A percentile compares a stretch with the other conserved stretches of the same genome.
phyloP scores from a whole-genome alignment of 35 echinoderm and acorn worm genomes.

The Ophioderma brevispina region DNA sequence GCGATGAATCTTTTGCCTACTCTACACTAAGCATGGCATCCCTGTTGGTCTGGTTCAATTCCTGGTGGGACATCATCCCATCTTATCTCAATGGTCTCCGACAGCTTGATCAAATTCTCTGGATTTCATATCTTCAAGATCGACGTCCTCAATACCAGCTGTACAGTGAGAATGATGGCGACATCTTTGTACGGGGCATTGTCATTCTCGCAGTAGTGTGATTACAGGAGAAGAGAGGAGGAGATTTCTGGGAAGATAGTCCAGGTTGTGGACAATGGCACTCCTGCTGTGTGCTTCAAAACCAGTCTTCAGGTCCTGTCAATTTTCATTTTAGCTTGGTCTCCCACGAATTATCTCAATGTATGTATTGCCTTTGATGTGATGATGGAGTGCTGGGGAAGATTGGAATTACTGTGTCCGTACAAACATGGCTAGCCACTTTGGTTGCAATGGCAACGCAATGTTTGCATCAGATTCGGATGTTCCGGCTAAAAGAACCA shows the following conservation, averaged over 20 bases:
- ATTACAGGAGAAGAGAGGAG: no score
- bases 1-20: no score
- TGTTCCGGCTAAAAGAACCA: not conserved
- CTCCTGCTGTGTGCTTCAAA: not conserved
- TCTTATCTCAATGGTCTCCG: not conserved
- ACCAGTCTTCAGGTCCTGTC: not conserved
- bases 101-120: not conserved
- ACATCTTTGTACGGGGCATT: slow-evolving; percentile 74
- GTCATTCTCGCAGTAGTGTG: slow-evolving; percentile 84
- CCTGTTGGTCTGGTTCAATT: not conserved
- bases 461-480: not conserved
- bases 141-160: not conserved
- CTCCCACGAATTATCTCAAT: not conserved
- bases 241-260: slow-evolving; percentile 66
- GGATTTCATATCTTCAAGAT: not conserved
- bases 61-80: slow-evolving; percentile 69
- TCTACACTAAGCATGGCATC: no score
- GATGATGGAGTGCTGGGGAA: not conserved
- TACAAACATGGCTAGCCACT: not conserved
- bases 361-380: not conserved
- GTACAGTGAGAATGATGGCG: slow-evolving; percentile 48
- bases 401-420: not conserved
- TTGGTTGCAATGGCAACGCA: not conserved
- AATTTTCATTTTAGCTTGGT: not conserved
- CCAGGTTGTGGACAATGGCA: slow-evolving; percentile 52